Evolutionary conservation across 2,113 vertebrate genomes (phyloP), one percentile per base, ranked within the genome.

Genomic region (Ammodytes marinus): DNA sequence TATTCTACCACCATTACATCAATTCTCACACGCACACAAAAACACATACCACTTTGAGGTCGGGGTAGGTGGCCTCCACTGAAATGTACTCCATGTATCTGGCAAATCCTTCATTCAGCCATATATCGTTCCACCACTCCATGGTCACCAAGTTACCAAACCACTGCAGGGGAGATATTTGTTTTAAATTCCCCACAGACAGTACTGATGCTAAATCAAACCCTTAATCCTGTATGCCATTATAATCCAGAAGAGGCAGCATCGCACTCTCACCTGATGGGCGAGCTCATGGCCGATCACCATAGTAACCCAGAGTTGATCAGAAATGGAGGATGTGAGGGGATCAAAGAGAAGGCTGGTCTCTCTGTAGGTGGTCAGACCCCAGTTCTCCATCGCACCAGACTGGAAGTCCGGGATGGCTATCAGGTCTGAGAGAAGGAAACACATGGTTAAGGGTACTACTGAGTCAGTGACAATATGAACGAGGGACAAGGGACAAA

Each of bases 351-450:
- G 93, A 40, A 96, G 88, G 73, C 93, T 94, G 0, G 89, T 95
- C 85, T 96, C 94, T 81, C 90, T 91, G 71, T 94, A 95, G 15
- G 94, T 95, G 71, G 92, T 94, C 75, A 96, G 91, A 73, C 94
- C 95, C 95, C 95, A 95, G 82, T 95, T 96, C 86, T 96, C 94
- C 95, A 96, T 96, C 4, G 94, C 94, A 68, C 94, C 95, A 1
- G 79, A 42, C 81, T 86, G 67, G 74, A 96, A 95, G 69, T 96
- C 94, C 69, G 95, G 93, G 63, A 96, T 94, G 9, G 94, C 95
- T 79, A 95, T 86, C 49, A 96, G 85, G 85, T 95, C 95, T 96
- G 82, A 78, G 52, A 83, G 67, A 74, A 42, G 5, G 1, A 46
- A 46, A 52, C 27, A 19, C 17, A 71, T 13, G 50, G 2, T n/a